Evolutionary conservation across 2,113 vertebrate species (phyloP).

Genomic region (Procavia capensis): DNA sequence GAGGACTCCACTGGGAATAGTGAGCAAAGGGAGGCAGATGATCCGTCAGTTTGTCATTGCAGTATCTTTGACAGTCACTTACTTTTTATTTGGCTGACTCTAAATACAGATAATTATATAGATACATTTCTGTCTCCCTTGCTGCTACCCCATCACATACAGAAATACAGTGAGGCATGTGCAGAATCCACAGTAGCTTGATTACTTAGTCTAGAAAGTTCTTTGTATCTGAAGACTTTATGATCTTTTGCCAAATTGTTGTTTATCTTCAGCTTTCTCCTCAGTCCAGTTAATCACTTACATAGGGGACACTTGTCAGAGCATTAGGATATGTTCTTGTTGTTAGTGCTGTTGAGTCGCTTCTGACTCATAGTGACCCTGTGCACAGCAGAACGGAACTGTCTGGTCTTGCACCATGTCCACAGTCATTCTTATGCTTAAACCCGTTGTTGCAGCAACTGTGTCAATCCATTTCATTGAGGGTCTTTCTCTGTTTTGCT

Average conservation of each 20-base stretch:
- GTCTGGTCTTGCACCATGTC: too few relatives aligned
- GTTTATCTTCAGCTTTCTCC: neutral
- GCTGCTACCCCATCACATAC: neutral
- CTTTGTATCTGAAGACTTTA: neutral
- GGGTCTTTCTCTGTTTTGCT: too few relatives aligned
- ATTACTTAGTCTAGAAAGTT: neutral
- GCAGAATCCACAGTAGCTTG: neutral
- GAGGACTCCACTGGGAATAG: neutral
- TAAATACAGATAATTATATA: neutral
- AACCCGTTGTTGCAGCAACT: too few relatives aligned
- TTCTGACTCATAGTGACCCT: too few relatives aligned
- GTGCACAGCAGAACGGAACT: too few relatives aligned
- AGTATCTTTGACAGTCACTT: neutral
- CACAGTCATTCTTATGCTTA: too few relatives aligned
- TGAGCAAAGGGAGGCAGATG: neutral
- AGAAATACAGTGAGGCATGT: neutral
- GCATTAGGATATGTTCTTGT: too few relatives aligned
- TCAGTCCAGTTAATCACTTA: neutral
- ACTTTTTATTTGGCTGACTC: neutral
- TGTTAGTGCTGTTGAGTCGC: too few relatives aligned
- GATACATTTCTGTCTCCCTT: neutral
- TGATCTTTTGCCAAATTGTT: neutral
- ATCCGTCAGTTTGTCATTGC: neutral
- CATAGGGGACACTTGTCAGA: neutral
- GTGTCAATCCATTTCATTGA: too few relatives aligned